Base-by-base conservation (phyloP, 2,888 invertebrate genomes). In the Clusia tigrina region DNA sequence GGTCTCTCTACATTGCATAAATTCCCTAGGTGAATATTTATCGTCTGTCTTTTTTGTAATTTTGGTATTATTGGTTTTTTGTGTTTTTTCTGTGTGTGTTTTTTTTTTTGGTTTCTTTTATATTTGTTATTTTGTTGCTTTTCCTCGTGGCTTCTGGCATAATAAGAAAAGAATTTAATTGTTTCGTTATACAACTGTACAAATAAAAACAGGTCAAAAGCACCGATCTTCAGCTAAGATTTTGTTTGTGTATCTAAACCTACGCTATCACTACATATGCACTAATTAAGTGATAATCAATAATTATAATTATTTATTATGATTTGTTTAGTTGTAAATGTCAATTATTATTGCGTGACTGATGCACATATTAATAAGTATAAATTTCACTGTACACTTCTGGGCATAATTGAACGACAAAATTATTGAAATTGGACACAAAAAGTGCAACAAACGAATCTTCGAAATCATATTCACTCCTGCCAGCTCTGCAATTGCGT, bases 151-250 rank as follows among this genome's bases (percentile, higher is more conserved):
- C n/a, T n/a, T n/a, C n/a, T n/a, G n/a, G n/a, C n/a, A n/a, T n/a
- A n/a, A n/a, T n/a, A n/a, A n/a, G n/a, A n/a, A 54, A 62, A 68
- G 68, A 62, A 68, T 72, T 67, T 73, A 72, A 76, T 66, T 77
- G 73, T 74, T 77, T 76, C 75, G 71, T 73, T 77, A 79, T 79
- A 79, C 78, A 75, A 78, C 78, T 76, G 81, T 81, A 80, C 82
- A 83, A 83, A 83, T 83, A 81, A 78, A 81, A 81, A 79, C 81
- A 83, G 76, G 84, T 81, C 79, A 82, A 83, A 83, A 83, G 83
- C 83, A 83, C 83, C 83, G 83, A 83, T 83, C 81, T 83, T 83
- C 83, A 83, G 83, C 83, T 84, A 83, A 80, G 79, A 80, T 81
- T 69, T 74, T 72, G 60, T 22, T 52, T 54, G 17, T 42, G 20